Base-by-base conservation (phyloP, 2,888 invertebrate species). In the Clivina fossor region DNA sequence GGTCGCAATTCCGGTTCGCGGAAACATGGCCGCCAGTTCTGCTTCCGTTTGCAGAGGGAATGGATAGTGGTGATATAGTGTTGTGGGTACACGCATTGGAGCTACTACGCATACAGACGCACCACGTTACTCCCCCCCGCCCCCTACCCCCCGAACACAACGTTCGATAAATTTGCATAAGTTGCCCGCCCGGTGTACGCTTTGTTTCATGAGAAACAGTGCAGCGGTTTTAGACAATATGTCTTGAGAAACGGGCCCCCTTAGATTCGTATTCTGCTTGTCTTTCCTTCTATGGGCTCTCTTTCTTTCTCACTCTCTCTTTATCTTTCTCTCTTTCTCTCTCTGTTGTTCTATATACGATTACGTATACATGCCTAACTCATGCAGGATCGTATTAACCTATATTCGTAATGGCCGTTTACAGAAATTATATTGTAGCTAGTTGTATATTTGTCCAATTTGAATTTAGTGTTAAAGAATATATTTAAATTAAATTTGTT, bases 151-250 rank as follows among this genome's bases (percentile, higher is more conserved):
- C 26, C 30, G 15, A 30, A 16, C 22, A 13, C 26, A 9, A 32
- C 53, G 53, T 53, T 53, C 53, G 37, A 53, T 53, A 53, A 53
- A 53, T 53, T 53, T 53, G 53, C 53, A 53, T 53, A 53, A 53
- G 53, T 53, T 53, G 53, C 44, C 44, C 44, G 41, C 33, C 32
- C 4, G 24, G 44, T 35, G 35, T 33, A 33, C 43, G 33, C 53
- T 44, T 53, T 53, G 53, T 53, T 53, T 53, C 53, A 51, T 53
- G 53, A 44, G 53, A 53, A 53, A 53, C 53, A 40, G 28, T 50
- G 38, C 50, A 50, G 53, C 53, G 44, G 53, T 28, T 44, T 44
- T 37, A 44, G 53, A 53, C 53, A 53, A 44, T 53, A 53, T 53
- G 53, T 53, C 53, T 53, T 53, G 28, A 40, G 33, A 37, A 24